Conservation (phyloP, 2,888 invertebrate species). For the Mellilla xanthometata region DNA sequence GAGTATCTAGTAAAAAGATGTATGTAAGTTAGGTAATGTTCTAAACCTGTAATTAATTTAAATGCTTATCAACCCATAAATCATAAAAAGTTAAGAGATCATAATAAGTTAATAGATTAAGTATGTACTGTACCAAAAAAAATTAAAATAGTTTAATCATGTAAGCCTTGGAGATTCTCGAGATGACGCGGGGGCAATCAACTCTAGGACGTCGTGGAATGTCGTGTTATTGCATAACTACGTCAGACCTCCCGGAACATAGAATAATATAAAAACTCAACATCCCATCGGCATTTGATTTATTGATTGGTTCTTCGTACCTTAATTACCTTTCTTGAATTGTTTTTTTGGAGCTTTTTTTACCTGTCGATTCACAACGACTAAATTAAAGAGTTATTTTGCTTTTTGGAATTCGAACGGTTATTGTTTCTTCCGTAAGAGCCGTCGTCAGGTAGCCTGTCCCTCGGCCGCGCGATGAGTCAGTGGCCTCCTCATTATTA, state of each 20-base stretch:
- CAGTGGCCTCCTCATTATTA: constrained; percentile 28
- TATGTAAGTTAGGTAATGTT: no score
- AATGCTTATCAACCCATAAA: no score
- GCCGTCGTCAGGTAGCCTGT: constrained; percentile 31
- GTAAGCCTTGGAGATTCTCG: background rate
- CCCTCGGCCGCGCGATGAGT: constrained; percentile 29
- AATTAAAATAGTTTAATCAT: no score
- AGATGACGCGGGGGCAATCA: constrained; percentile 14
- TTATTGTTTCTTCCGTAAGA: constrained; percentile 2
- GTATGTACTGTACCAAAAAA: no score
- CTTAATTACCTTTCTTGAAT: constrained; percentile 6
- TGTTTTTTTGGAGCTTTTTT: no score
- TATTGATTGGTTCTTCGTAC: background rate
- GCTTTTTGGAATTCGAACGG: constrained; percentile 26
- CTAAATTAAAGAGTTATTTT: no score
- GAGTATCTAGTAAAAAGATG: no score
- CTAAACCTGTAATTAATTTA: no score
- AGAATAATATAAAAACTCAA: no score
- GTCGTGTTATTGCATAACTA: constrained; percentile 5
- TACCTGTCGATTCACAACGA: no score
- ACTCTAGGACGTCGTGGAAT: constrained; percentile 7
- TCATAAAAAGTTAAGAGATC: no score
- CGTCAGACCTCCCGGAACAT: background rate
- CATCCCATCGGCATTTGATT: background rate
- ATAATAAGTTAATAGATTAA: no score